These are phyloP conservation scores for Dicrurus megarhynchus DNA, from an alignment of 2,113 vertebrate genomes.

Conservation along the genomic window DNA sequence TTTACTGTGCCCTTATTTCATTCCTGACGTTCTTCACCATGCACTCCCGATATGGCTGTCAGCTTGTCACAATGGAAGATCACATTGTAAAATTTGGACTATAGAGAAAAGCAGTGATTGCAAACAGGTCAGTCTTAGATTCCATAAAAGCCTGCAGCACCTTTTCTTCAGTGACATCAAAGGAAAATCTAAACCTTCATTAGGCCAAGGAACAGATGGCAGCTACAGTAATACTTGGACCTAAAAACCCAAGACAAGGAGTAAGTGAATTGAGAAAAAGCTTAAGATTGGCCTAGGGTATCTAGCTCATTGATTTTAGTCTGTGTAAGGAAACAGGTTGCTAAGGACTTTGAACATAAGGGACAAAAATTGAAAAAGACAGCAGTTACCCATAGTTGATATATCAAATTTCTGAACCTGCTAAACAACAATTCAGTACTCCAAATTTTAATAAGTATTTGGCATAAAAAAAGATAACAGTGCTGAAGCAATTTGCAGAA, in stretches of 20 bases:
- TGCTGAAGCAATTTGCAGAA: not conserved
- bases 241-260: not conserved
- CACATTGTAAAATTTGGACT: not conserved
- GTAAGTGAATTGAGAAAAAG: not conserved
- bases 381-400: not conserved
- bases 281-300: not conserved
- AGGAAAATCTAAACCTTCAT: not conserved
- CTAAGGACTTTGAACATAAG: not conserved
- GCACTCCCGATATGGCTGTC: rapidly evolving
- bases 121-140: not conserved
- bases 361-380: not conserved
- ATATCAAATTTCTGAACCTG: not conserved
- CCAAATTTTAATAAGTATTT: not conserved
- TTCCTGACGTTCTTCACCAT: not conserved
- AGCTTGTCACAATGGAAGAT: not conserved
- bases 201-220: not conserved
- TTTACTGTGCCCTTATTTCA: not conserved
- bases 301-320: not conserved
- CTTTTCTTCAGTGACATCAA: not conserved
- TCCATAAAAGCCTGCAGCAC: not conserved
- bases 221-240: not conserved
- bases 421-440: not conserved
- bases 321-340: not conserved
- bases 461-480: not conserved
- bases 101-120: not conserved